A percentile compares a stretch with the other conserved stretches of the same genome.
These are phyloP conservation scores for Porites divaricata DNA, from an alignment of 92 coral and sea anemone genomes.

Conservation along the genomic window DNA sequence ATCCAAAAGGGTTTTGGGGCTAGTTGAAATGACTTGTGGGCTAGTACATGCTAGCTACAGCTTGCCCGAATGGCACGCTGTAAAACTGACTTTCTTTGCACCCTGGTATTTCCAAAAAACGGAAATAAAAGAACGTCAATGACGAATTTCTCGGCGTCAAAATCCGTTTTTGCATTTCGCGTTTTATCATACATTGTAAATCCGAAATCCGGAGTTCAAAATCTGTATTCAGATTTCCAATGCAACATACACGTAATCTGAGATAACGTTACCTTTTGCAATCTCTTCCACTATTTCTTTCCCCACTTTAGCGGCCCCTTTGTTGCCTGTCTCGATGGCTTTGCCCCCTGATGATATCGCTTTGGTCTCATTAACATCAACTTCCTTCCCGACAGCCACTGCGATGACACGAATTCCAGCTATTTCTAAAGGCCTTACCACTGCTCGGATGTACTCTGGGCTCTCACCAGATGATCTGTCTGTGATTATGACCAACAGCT, in stretches of 20 bases:
- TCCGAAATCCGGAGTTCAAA: not conserved
- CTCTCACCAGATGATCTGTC: slow-evolving; percentile 67
- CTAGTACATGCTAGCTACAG: no score
- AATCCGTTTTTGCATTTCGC: no score
- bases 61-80: no score
- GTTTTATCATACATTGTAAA: no score
- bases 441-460: slow-evolving; percentile 60
- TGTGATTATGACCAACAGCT: slow-evolving; percentile 77
- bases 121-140: no score
- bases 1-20: no score
- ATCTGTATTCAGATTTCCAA: not conserved
- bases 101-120: no score
- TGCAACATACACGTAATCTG: not conserved
- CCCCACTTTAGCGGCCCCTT: slow-evolving; percentile 54
- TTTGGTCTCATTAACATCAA: slow-evolving; percentile 44
- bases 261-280: slow-evolving; percentile 47
- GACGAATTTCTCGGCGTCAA: no score
- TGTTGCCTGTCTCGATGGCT: slow-evolving; percentile 53
- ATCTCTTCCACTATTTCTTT: slow-evolving; percentile 61
- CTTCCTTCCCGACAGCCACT: slow-evolving; percentile 81
- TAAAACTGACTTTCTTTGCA: no score
- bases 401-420: slow-evolving; percentile 76
- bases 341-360: slow-evolving; percentile 39
- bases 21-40: no score
- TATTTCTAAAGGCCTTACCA: slow-evolving; percentile 62